Percentiles rank a stretch among this genome's conserved stretches.
These are phyloP conservation scores for Dipodomys ordii DNA, from an alignment of 2,113 vertebrate genomes.

Conservation along the genomic window DNA sequence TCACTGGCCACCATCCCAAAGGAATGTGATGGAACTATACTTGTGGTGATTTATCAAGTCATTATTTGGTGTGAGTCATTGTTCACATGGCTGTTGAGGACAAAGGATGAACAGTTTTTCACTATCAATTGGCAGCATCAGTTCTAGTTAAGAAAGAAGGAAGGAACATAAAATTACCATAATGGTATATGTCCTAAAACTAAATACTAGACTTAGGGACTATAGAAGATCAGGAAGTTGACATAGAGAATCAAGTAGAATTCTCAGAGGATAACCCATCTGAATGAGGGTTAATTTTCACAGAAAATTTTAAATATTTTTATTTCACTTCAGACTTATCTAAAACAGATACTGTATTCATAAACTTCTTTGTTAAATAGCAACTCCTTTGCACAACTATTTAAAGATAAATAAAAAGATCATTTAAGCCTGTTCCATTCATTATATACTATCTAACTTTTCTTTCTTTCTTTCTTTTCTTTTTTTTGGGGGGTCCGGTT, in stretches of 20 bases:
- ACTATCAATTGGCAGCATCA: too few species aligned
- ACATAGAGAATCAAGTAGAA: background rate
- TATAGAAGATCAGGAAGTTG: background rate
- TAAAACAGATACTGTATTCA: background rate
- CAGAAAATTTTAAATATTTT: background rate
- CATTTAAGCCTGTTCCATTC: background rate
- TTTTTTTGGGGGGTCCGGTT: too few species aligned
- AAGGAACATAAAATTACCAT: background rate
- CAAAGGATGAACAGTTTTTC: background rate
- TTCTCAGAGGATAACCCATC: background rate
- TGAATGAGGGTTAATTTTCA: background rate
- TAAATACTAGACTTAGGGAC: background rate
- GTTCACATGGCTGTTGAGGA: background rate
- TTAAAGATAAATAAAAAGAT: background rate
- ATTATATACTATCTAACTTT: background rate
- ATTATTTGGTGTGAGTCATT: background rate
- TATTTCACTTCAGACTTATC: constrained; percentile 15
- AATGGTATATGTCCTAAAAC: background rate
- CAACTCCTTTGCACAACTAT: too few species aligned
- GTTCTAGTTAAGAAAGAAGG: background rate
- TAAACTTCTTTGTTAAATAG: too few species aligned
- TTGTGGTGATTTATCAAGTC: background rate
- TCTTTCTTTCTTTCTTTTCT: too few species aligned
- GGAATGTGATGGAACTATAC: background rate
- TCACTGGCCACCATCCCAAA: background rate